Evolutionary conservation across 1,140 invertebrate species (phyloP).

Genomic region (Galleria mellonella): DNA sequence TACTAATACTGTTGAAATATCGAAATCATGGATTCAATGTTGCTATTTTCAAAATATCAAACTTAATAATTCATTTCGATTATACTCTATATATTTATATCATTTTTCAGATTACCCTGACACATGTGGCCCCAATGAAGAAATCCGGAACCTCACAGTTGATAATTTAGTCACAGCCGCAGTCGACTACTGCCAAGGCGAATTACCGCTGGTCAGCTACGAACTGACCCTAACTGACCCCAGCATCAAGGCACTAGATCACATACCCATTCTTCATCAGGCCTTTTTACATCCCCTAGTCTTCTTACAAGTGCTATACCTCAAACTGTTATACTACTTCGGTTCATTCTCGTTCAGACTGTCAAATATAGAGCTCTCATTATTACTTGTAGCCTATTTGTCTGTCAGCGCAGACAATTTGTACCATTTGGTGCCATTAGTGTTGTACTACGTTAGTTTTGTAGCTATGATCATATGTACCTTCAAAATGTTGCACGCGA

Average conservation of each 20-base stretch:
- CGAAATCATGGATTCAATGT: too few relatives aligned
- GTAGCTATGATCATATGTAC: conserved; percentile 84
- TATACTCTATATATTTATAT: neutral
- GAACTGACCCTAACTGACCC: conserved; percentile 82
- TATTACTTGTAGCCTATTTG: conserved; percentile 81
- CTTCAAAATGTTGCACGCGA: conserved; percentile 85
- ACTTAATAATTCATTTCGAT: too few relatives aligned
- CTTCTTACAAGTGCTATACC: conserved; percentile 81
- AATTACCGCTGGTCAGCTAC: conserved; percentile 84
- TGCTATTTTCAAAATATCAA: too few relatives aligned
- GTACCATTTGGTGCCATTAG: conserved; percentile 79
- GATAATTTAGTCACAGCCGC: conserved; percentile 87
- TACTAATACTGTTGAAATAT: too few relatives aligned
- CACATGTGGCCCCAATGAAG: conserved; percentile 61
- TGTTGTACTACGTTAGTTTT: conserved; percentile 83
- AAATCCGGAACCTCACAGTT: conserved; percentile 84
- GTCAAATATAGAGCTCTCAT: conserved; percentile 78
- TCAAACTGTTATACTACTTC: conserved; percentile 78
- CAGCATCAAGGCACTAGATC: conserved; percentile 77
- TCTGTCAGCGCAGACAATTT: conserved; percentile 80
- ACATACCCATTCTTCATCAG: conserved; percentile 81
- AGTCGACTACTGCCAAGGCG: conserved; percentile 85
- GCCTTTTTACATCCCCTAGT: conserved; percentile 82
- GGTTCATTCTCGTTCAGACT: conserved; percentile 75
- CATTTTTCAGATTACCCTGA: conserved; percentile 62